Evolutionary conservation across 2,888 invertebrate genomes (phyloP).

Genomic region (Esperia sulphurella): DNA sequence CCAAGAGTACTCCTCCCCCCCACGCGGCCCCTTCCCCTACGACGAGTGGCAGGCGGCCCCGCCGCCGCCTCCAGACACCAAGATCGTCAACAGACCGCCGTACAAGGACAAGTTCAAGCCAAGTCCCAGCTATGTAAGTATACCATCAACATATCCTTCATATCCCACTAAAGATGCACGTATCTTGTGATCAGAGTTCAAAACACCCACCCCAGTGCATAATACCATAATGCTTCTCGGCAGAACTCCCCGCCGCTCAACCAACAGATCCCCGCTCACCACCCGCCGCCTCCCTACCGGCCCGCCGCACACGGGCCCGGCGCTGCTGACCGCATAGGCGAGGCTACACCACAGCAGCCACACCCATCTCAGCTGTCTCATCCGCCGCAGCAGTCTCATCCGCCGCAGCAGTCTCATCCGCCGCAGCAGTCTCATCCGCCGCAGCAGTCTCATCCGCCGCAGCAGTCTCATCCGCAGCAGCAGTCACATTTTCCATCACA

Average conservation of each 20-base stretch:
- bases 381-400: slow-evolving; percentile 2
- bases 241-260: slow-evolving; percentile 25
- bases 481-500: slow-evolving; percentile 4
- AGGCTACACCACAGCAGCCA: slow-evolving; percentile 18
- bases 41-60: slow-evolving; percentile 61
- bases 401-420: no score
- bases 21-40: slow-evolving; percentile 25
- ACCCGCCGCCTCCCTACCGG: slow-evolving; percentile 11
- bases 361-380: not conserved
- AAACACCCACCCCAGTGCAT: no score
- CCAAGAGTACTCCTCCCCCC: not conserved
- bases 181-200: no score
- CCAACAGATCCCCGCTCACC: slow-evolving; percentile 34
- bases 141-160: not conserved
- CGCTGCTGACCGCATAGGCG: slow-evolving; percentile 55
- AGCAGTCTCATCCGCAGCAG: slow-evolving; percentile 28
- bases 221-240: not conserved
- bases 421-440: slow-evolving; percentile 87
- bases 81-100: slow-evolving; percentile 68
- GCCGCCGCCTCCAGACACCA: slow-evolving; percentile 47
- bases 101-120: slow-evolving; percentile 63
- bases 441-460: slow-evolving; percentile 84
- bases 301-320: slow-evolving; percentile 12
- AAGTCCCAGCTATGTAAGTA: slow-evolving; percentile 36
- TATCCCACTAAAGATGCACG: no score